Evolutionary conservation across 2,797 vertebrate genomes (phyloP), one percentile per base, ranked within the genome.

Genomic region (Rousettus madagascariensis): DNA sequence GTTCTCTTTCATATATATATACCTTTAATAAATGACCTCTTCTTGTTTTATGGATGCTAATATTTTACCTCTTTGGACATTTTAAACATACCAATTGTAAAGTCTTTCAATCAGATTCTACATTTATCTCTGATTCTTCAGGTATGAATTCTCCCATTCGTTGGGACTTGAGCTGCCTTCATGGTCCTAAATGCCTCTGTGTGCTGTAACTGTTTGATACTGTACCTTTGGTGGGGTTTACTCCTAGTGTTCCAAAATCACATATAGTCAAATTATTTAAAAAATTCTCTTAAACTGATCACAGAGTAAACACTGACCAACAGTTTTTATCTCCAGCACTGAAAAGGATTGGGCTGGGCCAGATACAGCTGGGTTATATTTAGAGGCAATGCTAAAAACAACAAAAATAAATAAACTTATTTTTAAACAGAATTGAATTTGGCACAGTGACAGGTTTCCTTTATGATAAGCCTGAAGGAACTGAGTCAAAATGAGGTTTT

Each of bases 351-450:
- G 51, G 16, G 24, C 22, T 77, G 53, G 26, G 69, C n/a, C 71
- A 71, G 26, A 89, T 71, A 72, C 41, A 63, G 8, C 0, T 69
- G 85, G 36, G 17, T 90, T 96, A 93, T 7, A 74, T 49, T 78
- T 55, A 93, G 43, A 85, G 5, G 20, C 28, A 96, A 91, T 46
- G 33, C 78, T 85, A 63, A 77, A 8, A 71, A 75, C 68, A 75
- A 49, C 49, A 19, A 82, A 51, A 80, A 85, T 5, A 13, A 57
- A 59, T 3, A 6, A 46, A 69, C 12, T 46, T 83, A 80, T 43
- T 86, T 91, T 83, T 63, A 91, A 91, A 77, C 24, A 82, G 33
- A 93, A 63, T 33, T 79, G 83, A 92, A 92, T 3, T 8, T n/a
- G 49, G 63, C 59, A 82, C 8, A 75, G 65, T 68, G 28, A 93